These are phyloP conservation scores for Pseudoips prasinana DNA, from an alignment of 2,888 invertebrate genomes.

Conservation along the genomic window DNA sequence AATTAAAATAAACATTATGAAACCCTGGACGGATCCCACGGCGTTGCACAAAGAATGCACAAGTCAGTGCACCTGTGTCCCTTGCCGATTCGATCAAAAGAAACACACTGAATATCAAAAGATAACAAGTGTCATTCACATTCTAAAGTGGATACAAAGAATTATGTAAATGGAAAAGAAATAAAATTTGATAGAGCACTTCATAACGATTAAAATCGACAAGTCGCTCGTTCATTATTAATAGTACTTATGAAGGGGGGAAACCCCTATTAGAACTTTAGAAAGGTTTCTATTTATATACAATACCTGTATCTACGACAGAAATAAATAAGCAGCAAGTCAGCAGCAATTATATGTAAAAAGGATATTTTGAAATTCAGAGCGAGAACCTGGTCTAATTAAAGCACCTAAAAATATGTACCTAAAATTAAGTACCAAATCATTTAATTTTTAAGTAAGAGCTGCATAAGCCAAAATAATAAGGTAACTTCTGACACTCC, in stretches of 20 bases:
- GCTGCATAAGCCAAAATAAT: too few species aligned
- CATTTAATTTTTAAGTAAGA: too few species aligned
- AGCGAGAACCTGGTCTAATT: too few species aligned
- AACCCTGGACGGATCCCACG: constrained; percentile 43
- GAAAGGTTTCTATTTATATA: too few species aligned
- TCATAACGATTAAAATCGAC: constrained; percentile 12
- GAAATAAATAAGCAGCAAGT: too few species aligned
- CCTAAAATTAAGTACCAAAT: too few species aligned
- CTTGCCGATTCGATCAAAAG: constrained; percentile 24
- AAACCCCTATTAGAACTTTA: too few species aligned
- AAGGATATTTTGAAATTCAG: too few species aligned
- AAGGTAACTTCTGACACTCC: too few species aligned
- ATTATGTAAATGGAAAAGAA: constrained; percentile 8
- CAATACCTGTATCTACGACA: too few species aligned
- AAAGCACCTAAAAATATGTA: too few species aligned
- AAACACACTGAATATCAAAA: constrained; percentile 21
- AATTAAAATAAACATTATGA: constrained; percentile 38
- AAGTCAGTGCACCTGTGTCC: constrained; percentile 71
- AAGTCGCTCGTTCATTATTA: constrained; percentile 9
- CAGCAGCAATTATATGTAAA: too few species aligned
- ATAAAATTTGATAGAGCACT: constrained; percentile 18
- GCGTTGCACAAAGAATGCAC: constrained; percentile 60
- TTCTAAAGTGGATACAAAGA: constrained; percentile 12
- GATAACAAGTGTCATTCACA: constrained; percentile 28
- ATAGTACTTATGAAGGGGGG: constrained; percentile 8